Conservation (phyloP, 2,888 invertebrate species). For the Protonemura montana region DNA sequence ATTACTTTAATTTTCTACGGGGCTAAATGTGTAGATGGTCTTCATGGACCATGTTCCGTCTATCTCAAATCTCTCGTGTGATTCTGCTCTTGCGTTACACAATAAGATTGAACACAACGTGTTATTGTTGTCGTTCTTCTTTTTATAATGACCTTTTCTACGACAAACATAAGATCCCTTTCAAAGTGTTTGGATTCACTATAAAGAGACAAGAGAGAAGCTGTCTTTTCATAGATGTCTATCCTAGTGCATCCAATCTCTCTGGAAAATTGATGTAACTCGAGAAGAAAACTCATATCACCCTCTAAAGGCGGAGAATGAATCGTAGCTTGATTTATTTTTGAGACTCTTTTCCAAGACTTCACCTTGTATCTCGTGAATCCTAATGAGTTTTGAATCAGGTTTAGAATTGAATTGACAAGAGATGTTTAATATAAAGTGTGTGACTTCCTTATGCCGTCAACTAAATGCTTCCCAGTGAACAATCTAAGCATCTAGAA, state of each 20-base stretch:
- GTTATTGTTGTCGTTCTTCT: not conserved
- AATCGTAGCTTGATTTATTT: not conserved
- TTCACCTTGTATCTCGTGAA: too few relatives aligned
- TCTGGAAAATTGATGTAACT: not conserved
- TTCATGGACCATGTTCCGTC: too few relatives aligned
- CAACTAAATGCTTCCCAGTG: too few relatives aligned
- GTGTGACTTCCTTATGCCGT: not conserved
- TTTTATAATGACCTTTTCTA: not conserved
- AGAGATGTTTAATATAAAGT: not conserved
- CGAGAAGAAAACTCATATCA: not conserved
- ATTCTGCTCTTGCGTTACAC: not conserved
- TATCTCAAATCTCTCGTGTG: not conserved
- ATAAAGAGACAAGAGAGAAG: not conserved
- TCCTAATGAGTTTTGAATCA: not conserved
- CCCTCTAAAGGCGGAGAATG: not conserved
- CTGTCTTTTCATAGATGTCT: not conserved
- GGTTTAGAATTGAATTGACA: not conserved
- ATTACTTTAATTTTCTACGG: not conserved
- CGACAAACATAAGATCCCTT: not conserved
- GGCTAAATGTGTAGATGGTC: not conserved
- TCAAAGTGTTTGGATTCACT: not conserved
- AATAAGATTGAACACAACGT: not conserved
- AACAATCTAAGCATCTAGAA: too few relatives aligned
- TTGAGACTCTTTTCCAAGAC: too few relatives aligned
- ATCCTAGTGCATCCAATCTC: not conserved